Conservation (phyloP, 2,888 invertebrate genomes). For the Catocala sponsa region DNA sequence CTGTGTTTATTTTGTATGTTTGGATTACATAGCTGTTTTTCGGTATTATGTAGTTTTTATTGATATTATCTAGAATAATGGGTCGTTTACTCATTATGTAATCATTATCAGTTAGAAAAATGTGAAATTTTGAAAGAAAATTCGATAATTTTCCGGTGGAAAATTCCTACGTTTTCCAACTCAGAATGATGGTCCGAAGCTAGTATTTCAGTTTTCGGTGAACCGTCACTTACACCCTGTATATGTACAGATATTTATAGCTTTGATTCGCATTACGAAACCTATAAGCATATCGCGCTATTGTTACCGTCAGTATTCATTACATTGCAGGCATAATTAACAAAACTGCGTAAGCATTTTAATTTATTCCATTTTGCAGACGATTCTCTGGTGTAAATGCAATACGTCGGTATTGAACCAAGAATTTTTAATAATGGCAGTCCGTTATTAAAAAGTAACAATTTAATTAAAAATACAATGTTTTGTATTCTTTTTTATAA, state of each 20-base stretch:
- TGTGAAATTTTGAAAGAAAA: no score
- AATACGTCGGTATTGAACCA: conserved; percentile 39
- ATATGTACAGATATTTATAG: background rate
- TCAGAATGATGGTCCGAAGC: no score
- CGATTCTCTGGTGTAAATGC: conserved; percentile 34
- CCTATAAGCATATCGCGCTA: conserved; percentile 29
- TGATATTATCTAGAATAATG: no score
- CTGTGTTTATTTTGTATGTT: no score
- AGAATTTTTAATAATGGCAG: conserved; percentile 40
- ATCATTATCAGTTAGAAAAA: no score
- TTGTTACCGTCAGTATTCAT: conserved; percentile 34
- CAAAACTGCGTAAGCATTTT: conserved; percentile 45
- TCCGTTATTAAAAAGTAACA: conserved; percentile 32
- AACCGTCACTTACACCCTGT: no score
- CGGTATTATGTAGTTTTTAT: no score
- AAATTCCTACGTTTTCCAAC: no score
- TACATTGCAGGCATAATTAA: conserved; percentile 42
- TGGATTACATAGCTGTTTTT: no score
- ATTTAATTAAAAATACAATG: conserved; percentile 39
- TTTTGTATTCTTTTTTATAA: conserved; percentile 19
- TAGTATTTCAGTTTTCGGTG: no score
- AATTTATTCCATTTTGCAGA: conserved; percentile 43
- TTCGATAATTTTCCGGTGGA: no score
- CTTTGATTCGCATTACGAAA: conserved; percentile 32
- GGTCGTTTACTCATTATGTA: no score